Evolutionary conservation across 2,113 vertebrate species (phyloP).

Genomic region (Alethe diademata): DNA sequence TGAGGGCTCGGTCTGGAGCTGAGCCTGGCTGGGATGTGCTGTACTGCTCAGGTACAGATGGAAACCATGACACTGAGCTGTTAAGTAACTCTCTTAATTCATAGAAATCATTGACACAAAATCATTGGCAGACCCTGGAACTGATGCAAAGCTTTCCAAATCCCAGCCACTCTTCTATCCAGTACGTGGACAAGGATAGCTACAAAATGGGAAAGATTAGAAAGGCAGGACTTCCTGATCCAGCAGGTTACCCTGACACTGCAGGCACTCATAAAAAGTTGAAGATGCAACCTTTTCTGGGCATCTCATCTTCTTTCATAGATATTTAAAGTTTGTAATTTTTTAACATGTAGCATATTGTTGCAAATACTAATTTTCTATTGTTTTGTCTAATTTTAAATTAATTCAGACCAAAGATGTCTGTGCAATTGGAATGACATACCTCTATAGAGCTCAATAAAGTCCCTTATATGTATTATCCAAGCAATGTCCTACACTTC

Average conservation of each 20-base stretch:
- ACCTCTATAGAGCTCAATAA: background rate
- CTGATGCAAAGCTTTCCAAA: background rate
- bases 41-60: background rate
- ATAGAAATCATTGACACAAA: background rate
- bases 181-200: background rate
- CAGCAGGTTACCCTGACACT: background rate
- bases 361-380: background rate
- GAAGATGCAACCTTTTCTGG: background rate
- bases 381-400: background rate
- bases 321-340: background rate
- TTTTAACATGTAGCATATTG: background rate
- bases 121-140: background rate
- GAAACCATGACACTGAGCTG: accelerated
- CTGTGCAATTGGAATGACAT: background rate
- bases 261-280: background rate
- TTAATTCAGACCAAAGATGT: background rate
- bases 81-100: background rate
- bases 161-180: background rate
- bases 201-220: background rate
- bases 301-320: background rate
- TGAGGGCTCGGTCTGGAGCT: background rate
- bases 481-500: background rate
- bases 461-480: background rate
- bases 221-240: background rate
- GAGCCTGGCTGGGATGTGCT: background rate